Evolutionary conservation across 2,113 vertebrate species (phyloP), one percentile per base, ranked within the genome.

Genomic region (Cyphotilapia sp.): DNA sequence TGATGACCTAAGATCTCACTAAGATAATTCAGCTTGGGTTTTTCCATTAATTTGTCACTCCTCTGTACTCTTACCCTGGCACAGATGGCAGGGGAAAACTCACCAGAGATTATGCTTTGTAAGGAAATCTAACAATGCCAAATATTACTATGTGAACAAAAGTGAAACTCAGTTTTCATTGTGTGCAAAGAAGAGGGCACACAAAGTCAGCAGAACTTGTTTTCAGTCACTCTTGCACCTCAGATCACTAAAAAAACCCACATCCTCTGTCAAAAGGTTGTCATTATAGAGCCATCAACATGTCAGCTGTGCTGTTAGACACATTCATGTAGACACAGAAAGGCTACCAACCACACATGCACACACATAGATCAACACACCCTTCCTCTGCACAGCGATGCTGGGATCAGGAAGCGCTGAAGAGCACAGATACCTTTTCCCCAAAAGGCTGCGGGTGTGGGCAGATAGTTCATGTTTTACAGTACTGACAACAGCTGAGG

Each of bases 221-320:
- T 78, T 86, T 88, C 45, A 33, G 69, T 69, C 27, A 59, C 66
- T 90, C 63, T 81, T 80, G 89, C 86, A 89, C 47, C 6, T 54
- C 69, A 33, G 82, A 82, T 87, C 74, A 59, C 81, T 40, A 22
- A 88, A 88, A 89, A 95, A 94, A 82, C 6, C 63, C 94, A 95
- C 94, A 92, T 96, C 95, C 95, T 96, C 91, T 93, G 87, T 89
- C 78, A 91, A 83, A 89, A 57, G 24, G 53, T 11, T 88, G 83
- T 87, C 88, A 95, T 94, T 92, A 89, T 76, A 40, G n/a, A 86
- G 27, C 84, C 83, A 91, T 91, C 83, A 92, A 88, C 86, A 84
- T 90, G 87, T 94, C 92, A 93, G 91, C 91, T 86, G 76, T 12
- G 76, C 40, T 47, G 51, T 74, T 51, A 71, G 51, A 82, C 80